Base-by-base conservation (phyloP, 2,888 invertebrate genomes). In the Lithophane ornitopus region DNA sequence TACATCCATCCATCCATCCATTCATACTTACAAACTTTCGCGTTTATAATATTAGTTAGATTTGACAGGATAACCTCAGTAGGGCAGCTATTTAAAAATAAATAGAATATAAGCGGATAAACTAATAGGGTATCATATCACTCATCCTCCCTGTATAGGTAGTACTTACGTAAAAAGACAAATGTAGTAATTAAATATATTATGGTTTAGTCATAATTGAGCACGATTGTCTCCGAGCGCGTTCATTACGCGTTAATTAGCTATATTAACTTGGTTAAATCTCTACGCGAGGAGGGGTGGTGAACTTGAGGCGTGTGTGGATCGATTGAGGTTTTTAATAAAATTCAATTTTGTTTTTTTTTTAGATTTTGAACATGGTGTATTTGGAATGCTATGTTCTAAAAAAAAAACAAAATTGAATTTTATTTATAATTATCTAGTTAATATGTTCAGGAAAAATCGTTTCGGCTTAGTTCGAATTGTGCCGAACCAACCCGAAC, bases 101-200 rank as follows among this genome's bases (percentile, higher is more conserved):
- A 41, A 26, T 3, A 19, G 9, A 62, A 62, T 4, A 9, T 39
- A n/a, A 39, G 14, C 8, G n/a, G 1, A 8, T n/a, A 16, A 7
- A 39, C 9, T 39, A 19, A 49, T 49, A 19, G 19, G n/a, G 8
- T 39, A 62, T 16, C 39, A 6, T 9, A 16, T 26, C 11, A 26
- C 0, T 19, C 44, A 65, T 19, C 22, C 8, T 44, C 12, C 12
- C 12, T 22, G 8, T 7, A 14, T 7, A n/a, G n/a, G n/a, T n/a
- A 26, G 19, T 28, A 65, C 44, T 46, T 22, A 65, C n/a, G n/a
- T n/a, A n/a, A 66, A 65, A 78, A 56, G n/a, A n/a, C n/a, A n/a
- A 70, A 63, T 70, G 59, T 22, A 68, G 61, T 77, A 81, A 84
- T 85, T 71, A 77, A 81, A 73, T 74, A 63, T 67, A 68, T 73